These are phyloP conservation scores for Catostomus latipinnis DNA, from an alignment of 2,797 vertebrate species.

Conservation along the genomic window DNA sequence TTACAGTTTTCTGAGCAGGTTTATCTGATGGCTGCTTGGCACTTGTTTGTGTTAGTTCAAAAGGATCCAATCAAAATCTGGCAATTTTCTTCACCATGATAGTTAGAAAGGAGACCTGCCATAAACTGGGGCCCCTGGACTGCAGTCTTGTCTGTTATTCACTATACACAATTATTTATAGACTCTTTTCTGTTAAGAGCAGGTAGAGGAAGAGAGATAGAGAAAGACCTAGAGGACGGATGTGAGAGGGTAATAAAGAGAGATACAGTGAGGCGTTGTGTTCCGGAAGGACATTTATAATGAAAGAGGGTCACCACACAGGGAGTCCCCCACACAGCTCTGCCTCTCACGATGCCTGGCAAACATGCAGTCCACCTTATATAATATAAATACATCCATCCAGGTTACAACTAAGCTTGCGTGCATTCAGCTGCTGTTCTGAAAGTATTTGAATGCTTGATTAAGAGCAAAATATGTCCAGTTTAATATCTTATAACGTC, in stretches of 20 bases:
- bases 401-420: not conserved
- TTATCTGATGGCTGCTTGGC: no score
- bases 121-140: no score
- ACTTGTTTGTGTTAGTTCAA: no score
- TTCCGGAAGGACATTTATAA: constrained; percentile 47
- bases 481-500: constrained; percentile 73
- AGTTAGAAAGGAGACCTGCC: no score
- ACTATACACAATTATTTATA: not conserved
- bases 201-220: not conserved
- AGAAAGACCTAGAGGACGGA: not conserved
- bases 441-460: constrained; percentile 56
- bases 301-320: constrained; percentile 53
- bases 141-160: no score
- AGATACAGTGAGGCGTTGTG: constrained; percentile 26
- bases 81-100: no score
- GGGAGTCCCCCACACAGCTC: constrained; percentile 49
- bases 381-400: no score
- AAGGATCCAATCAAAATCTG: no score
- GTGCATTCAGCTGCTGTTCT: not conserved
- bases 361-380: not conserved
- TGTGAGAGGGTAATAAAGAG: constrained; percentile 35
- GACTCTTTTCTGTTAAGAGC: not conserved
- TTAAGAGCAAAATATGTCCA: constrained; percentile 64
- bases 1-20: no score
- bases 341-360: not conserved